Evolutionary conservation across 2,888 invertebrate species (phyloP), one percentile per base, ranked within the genome.

Genomic region (Yponomeuta evonymella): DNA sequence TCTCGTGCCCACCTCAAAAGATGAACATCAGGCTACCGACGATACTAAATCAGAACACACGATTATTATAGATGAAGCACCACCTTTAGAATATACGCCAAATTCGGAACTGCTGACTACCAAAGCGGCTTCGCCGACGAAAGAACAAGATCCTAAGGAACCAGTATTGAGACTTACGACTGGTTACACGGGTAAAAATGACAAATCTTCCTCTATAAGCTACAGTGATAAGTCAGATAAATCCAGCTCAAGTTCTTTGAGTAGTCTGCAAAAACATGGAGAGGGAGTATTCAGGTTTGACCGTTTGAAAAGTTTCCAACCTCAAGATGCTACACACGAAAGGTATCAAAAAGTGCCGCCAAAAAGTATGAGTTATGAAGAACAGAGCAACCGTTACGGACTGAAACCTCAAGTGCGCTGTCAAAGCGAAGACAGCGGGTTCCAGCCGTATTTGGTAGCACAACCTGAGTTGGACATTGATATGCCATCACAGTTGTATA

Each of bases 1-100:
- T 0, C 91, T 96, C 10, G 93, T 96, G 67, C 95, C 94, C 12
- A 94, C 95, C 58, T 88, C 93, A 15, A 92, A 93, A 72, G 88
- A 92, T 82, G 88, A 90, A 80, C 82, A 87, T 80, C 79, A 80
- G 36, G 84, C 93, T 77, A 71, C 87, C 77, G 86, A 93, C 79
- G 81, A 80, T 75, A 88, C 89, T 62, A 93, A 91, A 72, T 89
- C 89, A 15, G 91, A 90, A 72, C 88, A 92, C 73, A 93, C 93
- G 70, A 86, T 92, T 11, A 80, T 90, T 29, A 93, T 89, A 77
- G 93, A 93, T 68, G 73, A 77, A 12, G 73, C 77, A n/a, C 74
- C 76, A 43, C 76, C 78, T 72, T 73, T 75, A 62, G 84, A 85
- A 65, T 84, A 84, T 30, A 81, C 76, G 71, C 75, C 75, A 63